phyloP scores from a whole-genome alignment of 2,797 vertebrate species.

The Meda fulgida region DNA sequence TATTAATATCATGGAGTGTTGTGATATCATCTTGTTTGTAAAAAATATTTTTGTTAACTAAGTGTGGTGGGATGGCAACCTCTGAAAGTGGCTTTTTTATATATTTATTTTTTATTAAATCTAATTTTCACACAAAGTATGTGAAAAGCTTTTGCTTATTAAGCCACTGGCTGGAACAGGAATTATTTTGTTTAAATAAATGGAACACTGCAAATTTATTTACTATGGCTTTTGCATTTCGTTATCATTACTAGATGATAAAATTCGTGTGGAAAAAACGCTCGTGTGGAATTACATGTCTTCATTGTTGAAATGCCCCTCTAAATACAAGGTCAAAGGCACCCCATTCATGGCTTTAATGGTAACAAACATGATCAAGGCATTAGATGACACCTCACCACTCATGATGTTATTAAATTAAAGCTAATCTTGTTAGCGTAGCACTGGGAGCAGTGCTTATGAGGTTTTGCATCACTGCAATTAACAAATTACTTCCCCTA shows the following conservation, averaged over 20 bases:
- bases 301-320: slow-evolving; percentile 21
- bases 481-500: slow-evolving; percentile 32
- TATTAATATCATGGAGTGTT: slow-evolving; percentile 98
- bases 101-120: slow-evolving; percentile 60
- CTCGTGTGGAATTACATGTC: slow-evolving; percentile 2
- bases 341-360: neutral
- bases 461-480: slow-evolving; percentile 28
- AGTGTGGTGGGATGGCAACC: slow-evolving; percentile 79
- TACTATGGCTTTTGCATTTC: slow-evolving; percentile 5
- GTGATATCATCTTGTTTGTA: slow-evolving; percentile 87
- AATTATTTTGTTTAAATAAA: slow-evolving; percentile 40
- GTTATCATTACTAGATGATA: slow-evolving; percentile 5
- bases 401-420: slow-evolving; percentile 25
- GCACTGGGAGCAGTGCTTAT: slow-evolving; percentile 34
- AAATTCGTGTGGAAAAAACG: too few relatives aligned
- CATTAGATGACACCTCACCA: slow-evolving; percentile 20
- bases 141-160: slow-evolving; percentile 22
- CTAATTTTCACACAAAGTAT: slow-evolving; percentile 63
- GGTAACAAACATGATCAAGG: neutral
- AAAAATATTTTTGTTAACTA: slow-evolving; percentile 85
- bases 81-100: slow-evolving; percentile 68
- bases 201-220: slow-evolving; percentile 11
- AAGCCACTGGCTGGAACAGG: slow-evolving; percentile 20
- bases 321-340: slow-evolving; percentile 7
- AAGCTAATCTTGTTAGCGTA: slow-evolving; percentile 48